These are phyloP conservation scores for Lasius platythorax DNA, from an alignment of 2,888 invertebrate species.

Conservation along the genomic window DNA sequence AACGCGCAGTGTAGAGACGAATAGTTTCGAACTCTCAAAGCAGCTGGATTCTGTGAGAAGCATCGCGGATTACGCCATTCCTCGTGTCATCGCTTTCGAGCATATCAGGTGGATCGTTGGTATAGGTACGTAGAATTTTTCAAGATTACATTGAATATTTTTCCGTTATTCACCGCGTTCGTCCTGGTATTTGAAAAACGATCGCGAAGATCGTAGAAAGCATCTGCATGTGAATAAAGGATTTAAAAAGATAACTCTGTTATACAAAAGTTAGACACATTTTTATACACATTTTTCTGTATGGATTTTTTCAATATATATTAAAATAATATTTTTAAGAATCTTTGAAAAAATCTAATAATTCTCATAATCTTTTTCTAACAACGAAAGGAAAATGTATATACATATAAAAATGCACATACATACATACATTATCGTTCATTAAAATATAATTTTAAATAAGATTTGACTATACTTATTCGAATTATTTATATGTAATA, in stretches of 20 bases:
- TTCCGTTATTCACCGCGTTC: not conserved
- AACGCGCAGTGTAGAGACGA: conserved; percentile 88
- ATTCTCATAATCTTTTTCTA: not conserved
- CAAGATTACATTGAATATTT: conserved; percentile 41
- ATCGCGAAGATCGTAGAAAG: not conserved
- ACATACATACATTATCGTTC: not conserved
- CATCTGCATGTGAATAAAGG: not conserved
- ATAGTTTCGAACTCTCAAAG: conserved; percentile 87
- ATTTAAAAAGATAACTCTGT: conserved; percentile 19
- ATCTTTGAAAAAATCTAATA: not conserved
- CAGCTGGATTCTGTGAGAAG: conserved; percentile 85
- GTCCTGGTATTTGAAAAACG: conserved; percentile 15
- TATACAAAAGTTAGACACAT: not conserved
- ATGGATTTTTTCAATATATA: not conserved
- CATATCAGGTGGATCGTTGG: conserved; percentile 89
- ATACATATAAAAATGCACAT: not conserved
- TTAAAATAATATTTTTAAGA: not conserved
- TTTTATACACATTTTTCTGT: not conserved
- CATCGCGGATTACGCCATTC: conserved; percentile 76
- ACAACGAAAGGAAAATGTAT: not conserved
- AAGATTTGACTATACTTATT: not conserved
- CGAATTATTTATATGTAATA: not conserved
- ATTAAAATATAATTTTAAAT: not conserved
- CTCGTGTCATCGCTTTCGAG: conserved; percentile 87
- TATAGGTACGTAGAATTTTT: conserved; percentile 86